Conservation (phyloP, 1,140 invertebrate genomes). For the Pseudomyrmex pallidus region DNA sequence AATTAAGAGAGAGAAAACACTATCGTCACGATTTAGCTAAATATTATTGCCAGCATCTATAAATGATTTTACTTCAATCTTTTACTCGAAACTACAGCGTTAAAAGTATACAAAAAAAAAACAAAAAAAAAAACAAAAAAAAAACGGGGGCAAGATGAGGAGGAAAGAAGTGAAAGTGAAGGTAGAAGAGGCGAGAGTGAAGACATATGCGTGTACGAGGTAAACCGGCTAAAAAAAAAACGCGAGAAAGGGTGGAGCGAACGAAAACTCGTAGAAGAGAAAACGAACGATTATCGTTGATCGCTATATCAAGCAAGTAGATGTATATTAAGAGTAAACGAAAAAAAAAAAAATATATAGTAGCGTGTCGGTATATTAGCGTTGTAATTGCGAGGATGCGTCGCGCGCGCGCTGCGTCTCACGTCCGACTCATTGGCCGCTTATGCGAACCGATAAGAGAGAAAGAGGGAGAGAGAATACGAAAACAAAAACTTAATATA, state of each 20-base stretch:
- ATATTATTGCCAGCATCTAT: conserved; percentile 58
- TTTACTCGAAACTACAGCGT: conserved; percentile 61
- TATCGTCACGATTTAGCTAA: conserved; percentile 62
- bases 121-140: conserved; percentile 1
- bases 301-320: conserved; percentile 72
- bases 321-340: conserved; percentile 68
- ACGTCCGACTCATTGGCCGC: conserved; percentile 63
- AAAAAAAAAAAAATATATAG: conserved; percentile 66
- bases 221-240: conserved; percentile 18
- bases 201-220: conserved; percentile 44
- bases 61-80: conserved; percentile 44
- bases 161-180: neutral
- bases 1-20: conserved; percentile 37
- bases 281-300: conserved; percentile 69
- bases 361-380: conserved; percentile 74
- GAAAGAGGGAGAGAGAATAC: neutral
- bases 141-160: neutral
- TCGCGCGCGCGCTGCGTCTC: conserved; percentile 45
- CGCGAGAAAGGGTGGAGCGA: conserved; percentile 17
- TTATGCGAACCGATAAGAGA: conserved; percentile 66
- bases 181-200: neutral
- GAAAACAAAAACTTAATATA: conserved; percentile 32
- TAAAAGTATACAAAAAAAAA: conserved; percentile 43
- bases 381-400: conserved; percentile 59
- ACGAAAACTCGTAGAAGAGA: conserved; percentile 59